Percentiles rank a stretch among this genome's conserved stretches.
Conservation (phyloP, 2,888 invertebrate species). For the Phortica magna region DNA sequence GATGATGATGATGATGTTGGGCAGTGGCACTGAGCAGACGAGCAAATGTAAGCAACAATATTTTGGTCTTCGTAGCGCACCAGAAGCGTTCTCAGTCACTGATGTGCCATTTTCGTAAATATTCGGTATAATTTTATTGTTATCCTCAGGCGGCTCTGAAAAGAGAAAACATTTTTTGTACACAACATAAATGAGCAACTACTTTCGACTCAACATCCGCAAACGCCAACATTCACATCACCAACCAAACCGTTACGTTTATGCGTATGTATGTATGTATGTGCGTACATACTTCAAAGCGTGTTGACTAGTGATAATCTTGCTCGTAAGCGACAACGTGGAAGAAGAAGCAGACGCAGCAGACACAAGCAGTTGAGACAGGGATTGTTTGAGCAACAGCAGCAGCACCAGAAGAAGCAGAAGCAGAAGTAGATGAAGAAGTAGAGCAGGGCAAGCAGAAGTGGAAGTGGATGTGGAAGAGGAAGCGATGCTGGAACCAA, state of each 20-base stretch:
- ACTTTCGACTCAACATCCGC: not conserved
- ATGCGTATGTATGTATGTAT: not conserved
- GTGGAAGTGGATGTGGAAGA: not conserved
- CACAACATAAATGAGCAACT: not conserved
- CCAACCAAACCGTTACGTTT: not conserved
- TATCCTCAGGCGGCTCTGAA: not conserved
- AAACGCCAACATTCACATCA: no score
- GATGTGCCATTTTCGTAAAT: slow-evolving; percentile 14
- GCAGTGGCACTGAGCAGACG: not conserved
- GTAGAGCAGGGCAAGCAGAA: not conserved
- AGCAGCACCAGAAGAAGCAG: not conserved
- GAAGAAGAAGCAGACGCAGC: no score
- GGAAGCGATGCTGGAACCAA: not conserved
- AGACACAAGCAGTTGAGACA: no score
- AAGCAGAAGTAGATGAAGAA: not conserved
- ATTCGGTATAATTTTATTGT: slow-evolving; percentile 15
- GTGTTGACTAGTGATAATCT: no score
- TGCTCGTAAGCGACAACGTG: no score
- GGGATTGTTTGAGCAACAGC: not conserved
- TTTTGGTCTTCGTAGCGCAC: not conserved
- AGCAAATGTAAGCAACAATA: not conserved
- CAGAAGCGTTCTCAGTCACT: slow-evolving; percentile 4
- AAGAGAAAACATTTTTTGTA: not conserved
- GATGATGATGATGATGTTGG: not conserved
- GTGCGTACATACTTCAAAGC: not conserved